Base-by-base conservation (phyloP, 1,140 invertebrate genomes). In the Antheraea pernyi region DNA sequence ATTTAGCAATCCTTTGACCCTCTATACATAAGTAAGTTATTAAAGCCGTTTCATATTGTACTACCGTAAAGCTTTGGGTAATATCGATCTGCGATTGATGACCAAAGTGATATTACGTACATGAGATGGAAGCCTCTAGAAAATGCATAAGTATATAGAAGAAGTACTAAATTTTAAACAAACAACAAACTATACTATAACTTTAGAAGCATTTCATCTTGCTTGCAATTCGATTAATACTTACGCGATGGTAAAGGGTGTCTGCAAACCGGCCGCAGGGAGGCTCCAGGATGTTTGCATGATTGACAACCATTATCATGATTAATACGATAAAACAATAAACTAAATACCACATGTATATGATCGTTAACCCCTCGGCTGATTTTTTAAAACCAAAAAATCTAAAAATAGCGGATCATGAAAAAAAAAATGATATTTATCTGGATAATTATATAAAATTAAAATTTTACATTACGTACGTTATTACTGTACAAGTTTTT, bases 241-340 rank as follows among this genome's bases (percentile, higher is more conserved):
- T 92, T 91, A 92, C 90, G 80, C 77, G 76, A 80, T 84, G 80
- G 74, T 81, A 86, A 83, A 76, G 80, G 83, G 77, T 82, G 83
- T 82, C 89, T 84, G 87, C 88, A 81, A 82, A 82, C 81, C 75
- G 81, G 82, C 79, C 82, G 82, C 80, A 78, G 79, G 78, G 77
- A 74, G 77, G 78, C 86, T 86, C 86, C 88, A 81, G 77, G 82
- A 68, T 75, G 89, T 86, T 91, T 84, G 90, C 88, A 91, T 91
- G 88, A 92, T 88, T 83, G 87, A 91, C 87, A 92, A 92, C 88
- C 88, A 91, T 91, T 86, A 89, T 88, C 80, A 90, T 30, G 81
- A 92, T 92, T 92, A 92, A 91, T 91, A 90, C 80, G 83, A 85
- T 82, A 84, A 78, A 85, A 83, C 85, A 85, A 73, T 13, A 88